Evolutionary conservation across 2,888 invertebrate species (phyloP), one percentile per base, ranked within the genome.

Genomic region (Yponomeuta cagnagella): DNA sequence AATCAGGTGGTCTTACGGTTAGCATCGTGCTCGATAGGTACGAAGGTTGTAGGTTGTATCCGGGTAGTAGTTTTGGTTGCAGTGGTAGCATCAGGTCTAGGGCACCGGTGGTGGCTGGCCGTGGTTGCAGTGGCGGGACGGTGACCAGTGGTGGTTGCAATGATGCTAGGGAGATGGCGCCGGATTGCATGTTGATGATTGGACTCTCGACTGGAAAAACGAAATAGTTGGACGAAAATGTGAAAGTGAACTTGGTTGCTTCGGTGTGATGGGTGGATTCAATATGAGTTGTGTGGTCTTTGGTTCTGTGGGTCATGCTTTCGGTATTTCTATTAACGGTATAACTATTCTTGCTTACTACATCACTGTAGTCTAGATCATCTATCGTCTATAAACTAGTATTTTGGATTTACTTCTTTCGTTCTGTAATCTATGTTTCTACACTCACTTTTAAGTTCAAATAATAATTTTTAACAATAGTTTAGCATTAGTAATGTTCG

Each of bases 101-200:
- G 84, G 94, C 93, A 73, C 95, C 95, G 63, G 94, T 95, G 76
- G 95, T 96, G 69, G 95, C 94, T 75, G 95, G 94, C 75, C 95
- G 89, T 68, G 95, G 95, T 89, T 95, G 94, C 76, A 95, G 83
- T 76, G 95, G 95, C 76, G 94, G 93, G 78, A 88, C 92, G 74
- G 93, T 93, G 83, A 93, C 78, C 77, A 92, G 79, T 75, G 92
- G 92, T 75, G 92, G 93, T 85, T 92, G 93, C 73, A 92, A 82
- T 74, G 92, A 93, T 73, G 94, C 93, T 78, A 93, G 82, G 73
- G 92, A 91, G 76, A 90, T 90, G 73, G 90, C 89, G 70, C 84
- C 88, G 63, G 87, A 86, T 79, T 92, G 91, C 74, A 86, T 87
- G 82, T 89, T 90, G 81, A 91, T 83, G 77, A 88, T 87, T 73